phyloP scores from a whole-genome alignment of 1,140 invertebrate genomes.

The Sycophila sp. region DNA sequence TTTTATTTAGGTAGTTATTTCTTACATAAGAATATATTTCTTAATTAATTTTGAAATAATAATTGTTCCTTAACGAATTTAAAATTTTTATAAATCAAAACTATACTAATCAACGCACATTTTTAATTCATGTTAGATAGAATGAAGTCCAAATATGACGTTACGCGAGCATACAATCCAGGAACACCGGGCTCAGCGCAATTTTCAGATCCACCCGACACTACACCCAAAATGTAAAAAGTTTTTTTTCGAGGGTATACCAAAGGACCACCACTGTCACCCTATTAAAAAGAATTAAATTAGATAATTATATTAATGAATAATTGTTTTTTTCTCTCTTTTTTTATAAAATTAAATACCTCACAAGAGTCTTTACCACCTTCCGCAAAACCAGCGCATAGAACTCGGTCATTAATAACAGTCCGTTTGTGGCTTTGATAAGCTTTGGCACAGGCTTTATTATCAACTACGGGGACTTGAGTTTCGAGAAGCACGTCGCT shows the following conservation, averaged over 20 bases:
- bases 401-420: constrained; percentile 72
- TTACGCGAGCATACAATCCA: constrained; percentile 81
- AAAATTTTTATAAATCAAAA: no score
- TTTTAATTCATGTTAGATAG: no score
- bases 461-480: constrained; percentile 75
- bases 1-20: no score
- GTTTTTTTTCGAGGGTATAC: constrained; percentile 66
- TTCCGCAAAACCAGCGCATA: constrained; percentile 79
- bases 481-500: constrained; percentile 73
- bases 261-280: constrained; percentile 87
- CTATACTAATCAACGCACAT: no score
- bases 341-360: no score
- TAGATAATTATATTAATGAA: no score
- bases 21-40: no score
- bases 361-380: constrained; percentile 88
- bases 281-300: constrained; percentile 66
- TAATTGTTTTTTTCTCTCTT: no score
- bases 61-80: no score
- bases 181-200: constrained; percentile 80
- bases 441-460: constrained; percentile 67
- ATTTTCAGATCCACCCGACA: constrained; percentile 78
- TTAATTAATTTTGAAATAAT: no score
- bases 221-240: constrained; percentile 76
- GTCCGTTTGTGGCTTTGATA: constrained; percentile 69
- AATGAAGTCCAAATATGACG: constrained; percentile 74